A percentile compares a stretch with the other conserved stretches of the same genome.
Conservation (phyloP, 2,888 invertebrate genomes). For the Dolomedes plantarius region DNA sequence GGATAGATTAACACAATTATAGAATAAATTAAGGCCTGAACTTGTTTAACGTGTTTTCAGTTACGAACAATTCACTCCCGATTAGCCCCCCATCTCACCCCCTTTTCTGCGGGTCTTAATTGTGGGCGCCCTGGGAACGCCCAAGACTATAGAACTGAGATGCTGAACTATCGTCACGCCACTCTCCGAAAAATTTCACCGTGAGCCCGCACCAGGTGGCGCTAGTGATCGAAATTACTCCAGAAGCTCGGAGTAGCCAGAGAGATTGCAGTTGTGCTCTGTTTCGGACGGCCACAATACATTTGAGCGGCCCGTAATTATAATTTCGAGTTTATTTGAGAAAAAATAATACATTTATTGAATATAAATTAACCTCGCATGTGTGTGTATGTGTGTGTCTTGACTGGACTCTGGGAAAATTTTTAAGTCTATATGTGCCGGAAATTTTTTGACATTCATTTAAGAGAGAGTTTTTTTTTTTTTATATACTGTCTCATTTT, state of each 20-base stretch:
- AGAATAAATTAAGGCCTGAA: no score
- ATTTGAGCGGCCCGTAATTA: neutral
- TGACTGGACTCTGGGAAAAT: neutral
- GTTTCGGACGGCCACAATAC: neutral
- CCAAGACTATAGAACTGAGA: constrained; percentile 4
- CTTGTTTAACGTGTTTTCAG: no score
- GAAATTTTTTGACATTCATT: neutral
- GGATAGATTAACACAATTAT: no score
- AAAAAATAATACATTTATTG: no score
- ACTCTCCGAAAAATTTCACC: neutral
- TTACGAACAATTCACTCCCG: no score
- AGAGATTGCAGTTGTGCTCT: constrained; percentile 27
- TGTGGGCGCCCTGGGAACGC: constrained; percentile 29
- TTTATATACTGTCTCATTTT: neutral
- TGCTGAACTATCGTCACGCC: constrained; percentile 21
- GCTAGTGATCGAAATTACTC: constrained; percentile 3
- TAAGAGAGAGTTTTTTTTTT: neutral
- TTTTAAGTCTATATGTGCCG: neutral
- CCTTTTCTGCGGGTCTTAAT: neutral
- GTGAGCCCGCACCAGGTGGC: constrained; percentile 20
- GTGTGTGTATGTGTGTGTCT: neutral
- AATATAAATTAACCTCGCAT: no score
- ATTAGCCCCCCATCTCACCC: no score
- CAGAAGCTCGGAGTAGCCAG: neutral
- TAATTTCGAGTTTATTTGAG: neutral